phyloP scores from a whole-genome alignment of 2,888 invertebrate species.

The Spodoptera exigua region DNA sequence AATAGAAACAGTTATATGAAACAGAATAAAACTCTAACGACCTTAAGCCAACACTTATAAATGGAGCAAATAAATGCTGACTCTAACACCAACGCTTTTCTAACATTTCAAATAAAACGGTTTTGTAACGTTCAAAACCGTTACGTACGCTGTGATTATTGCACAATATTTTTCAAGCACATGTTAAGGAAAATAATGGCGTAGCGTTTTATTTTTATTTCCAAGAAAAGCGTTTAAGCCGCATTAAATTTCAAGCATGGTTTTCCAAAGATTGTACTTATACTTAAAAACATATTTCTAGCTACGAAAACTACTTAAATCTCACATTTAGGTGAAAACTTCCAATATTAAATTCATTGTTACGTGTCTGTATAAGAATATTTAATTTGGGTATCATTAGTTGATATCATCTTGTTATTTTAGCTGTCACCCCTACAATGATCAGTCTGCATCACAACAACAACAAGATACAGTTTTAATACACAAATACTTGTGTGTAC shows the following conservation, averaged over 20 bases:
- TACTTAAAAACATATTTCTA: too few relatives aligned
- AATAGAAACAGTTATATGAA: constrained; percentile 24
- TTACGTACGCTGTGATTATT: constrained; percentile 18
- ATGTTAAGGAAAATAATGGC: constrained; percentile 7
- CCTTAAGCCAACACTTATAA: constrained; percentile 41
- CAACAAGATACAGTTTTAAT: too few relatives aligned
- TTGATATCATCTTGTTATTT: too few relatives aligned
- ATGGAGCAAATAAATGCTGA: constrained; percentile 43
- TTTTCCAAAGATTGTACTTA: not conserved
- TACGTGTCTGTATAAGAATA: too few relatives aligned
- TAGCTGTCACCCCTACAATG: too few relatives aligned
- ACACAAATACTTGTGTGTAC: too few relatives aligned
- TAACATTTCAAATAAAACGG: constrained; percentile 32
- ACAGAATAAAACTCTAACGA: constrained; percentile 34
- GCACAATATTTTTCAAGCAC: constrained; percentile 20
- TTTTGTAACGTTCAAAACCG: constrained; percentile 5
- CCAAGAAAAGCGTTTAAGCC: not conserved
- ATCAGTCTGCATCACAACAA: too few relatives aligned
- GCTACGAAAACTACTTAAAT: too few relatives aligned
- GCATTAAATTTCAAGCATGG: too few relatives aligned
- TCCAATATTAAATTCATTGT: too few relatives aligned
- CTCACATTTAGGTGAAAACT: too few relatives aligned
- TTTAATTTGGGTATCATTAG: too few relatives aligned
- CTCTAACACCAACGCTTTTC: constrained; percentile 36
- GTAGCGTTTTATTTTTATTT: constrained; percentile 9